Base-by-base conservation (phyloP, 1,140 invertebrate species). In the Drosophila miranda region DNA sequence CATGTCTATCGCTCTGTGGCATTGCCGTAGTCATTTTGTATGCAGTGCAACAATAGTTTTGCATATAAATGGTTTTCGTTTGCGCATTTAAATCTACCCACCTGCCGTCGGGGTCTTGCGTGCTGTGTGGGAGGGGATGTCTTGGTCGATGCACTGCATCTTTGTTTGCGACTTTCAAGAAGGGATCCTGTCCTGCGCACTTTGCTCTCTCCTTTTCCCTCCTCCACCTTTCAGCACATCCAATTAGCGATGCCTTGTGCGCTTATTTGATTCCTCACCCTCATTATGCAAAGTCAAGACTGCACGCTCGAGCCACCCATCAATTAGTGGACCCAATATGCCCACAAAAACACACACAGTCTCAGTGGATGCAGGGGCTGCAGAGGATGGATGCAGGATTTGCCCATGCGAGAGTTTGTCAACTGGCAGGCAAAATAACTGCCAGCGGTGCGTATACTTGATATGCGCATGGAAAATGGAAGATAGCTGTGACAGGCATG, bases 31-130 rank as follows among this genome's bases (percentile, higher is more conserved):
- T 72, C 79, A 86, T 89, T 90, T 71, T 49, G 83, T 79, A 90
- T 90, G 89, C 83, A 74, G 75, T 80, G 87, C 78, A 89, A 89
- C 82, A 89, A 90, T 88, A 90, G 80, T 90, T 90, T 90, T 89
- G 88, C 88, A 89, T 90, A 90, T 79, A 90, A 89, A 90, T 90
- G 75, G 80, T 86, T 88, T 90, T 88, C 83, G 75, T 76, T 86
- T 72, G 83, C 58, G 83, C 82, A 88, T 87, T 88, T 87, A 87
- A 86, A 82, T 80, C 72, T 50, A 75, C 70, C 75, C 78, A 82
- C 66, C 75, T 75, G 63, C 21, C 45, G 28, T 4, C 34, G 11
- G 11, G 45, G 2, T 44, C 30, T 30, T n/a, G 38, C 16, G 11
- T 43, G 54, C 73, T 63, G 11, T 38, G 2, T 9, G 8, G 2